These are phyloP conservation scores for Talpa occidentalis DNA, from an alignment of 2,113 vertebrate species.

Conservation along the genomic window DNA sequence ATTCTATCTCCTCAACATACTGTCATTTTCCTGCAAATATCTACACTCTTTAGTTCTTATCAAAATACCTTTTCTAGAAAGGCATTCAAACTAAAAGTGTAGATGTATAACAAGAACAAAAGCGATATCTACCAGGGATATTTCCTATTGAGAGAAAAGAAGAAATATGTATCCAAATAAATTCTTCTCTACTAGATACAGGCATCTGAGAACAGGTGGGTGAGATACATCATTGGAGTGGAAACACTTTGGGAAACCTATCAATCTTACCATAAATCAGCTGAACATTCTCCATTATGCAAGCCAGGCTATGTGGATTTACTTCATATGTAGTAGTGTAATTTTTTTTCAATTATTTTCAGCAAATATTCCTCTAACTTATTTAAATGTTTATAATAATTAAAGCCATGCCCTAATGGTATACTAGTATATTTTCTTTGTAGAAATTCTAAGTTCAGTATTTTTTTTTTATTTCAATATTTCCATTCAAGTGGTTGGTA, in stretches of 20 bases:
- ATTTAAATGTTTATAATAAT: not conserved
- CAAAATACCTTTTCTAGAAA: not conserved
- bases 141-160: not conserved
- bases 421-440: not conserved
- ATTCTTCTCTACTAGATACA: not conserved
- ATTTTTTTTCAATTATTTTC: constrained; percentile 3
- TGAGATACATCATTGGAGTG: not conserved
- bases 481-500: not conserved
- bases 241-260: not conserved
- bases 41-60: not conserved
- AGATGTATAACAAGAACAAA: constrained; percentile 5
- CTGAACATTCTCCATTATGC: not conserved
- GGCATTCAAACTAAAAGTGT: not conserved
- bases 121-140: not conserved
- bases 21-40: not conserved
- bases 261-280: not conserved
- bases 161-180: not conserved
- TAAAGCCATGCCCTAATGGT: not conserved
- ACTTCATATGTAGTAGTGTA: not conserved
- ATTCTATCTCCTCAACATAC: not conserved
- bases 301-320: not conserved
- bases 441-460: constrained; percentile 17
- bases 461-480: not conserved
- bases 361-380: not conserved
- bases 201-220: not conserved